Evolutionary conservation across 2,797 vertebrate genomes (phyloP).

Genomic region (Merluccius polli): DNA sequence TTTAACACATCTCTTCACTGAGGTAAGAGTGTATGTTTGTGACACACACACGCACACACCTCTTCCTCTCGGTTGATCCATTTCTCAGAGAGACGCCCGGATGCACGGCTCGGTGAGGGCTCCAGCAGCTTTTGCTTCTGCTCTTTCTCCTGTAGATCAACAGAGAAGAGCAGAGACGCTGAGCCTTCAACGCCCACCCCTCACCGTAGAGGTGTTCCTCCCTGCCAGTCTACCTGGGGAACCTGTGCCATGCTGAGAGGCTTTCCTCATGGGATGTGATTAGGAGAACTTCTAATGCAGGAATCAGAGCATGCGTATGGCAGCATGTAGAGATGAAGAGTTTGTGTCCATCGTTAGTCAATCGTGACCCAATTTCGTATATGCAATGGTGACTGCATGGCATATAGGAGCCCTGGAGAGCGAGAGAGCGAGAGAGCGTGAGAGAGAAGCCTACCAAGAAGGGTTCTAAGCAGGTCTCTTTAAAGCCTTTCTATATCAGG

Average conservation of each 20-base stretch:
- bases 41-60: conserved; percentile 43
- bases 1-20: background rate
- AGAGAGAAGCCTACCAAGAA: conserved; percentile 14
- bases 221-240: background rate
- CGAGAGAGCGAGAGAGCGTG: conserved; percentile 1
- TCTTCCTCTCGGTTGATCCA: conserved; percentile 73
- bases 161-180: background rate
- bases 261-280: background rate
- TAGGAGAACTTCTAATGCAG: background rate
- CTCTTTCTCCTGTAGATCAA: conserved; percentile 77
- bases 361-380: background rate
- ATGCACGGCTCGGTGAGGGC: conserved; percentile 73
- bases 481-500: conserved; percentile 43
- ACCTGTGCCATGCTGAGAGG: background rate
- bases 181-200: background rate
- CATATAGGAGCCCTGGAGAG: background rate
- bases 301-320: background rate
- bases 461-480: conserved; percentile 27
- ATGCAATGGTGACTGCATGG: background rate
- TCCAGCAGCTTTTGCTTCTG: conserved; percentile 79
- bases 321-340: background rate
- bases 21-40: background rate
- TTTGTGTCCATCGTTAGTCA: background rate
- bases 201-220: background rate
- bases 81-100: conserved; percentile 75